Evolutionary conservation across 1,140 invertebrate species (phyloP), one percentile per base, ranked within the genome.

Genomic region (Rhopalosiphum maidis): DNA sequence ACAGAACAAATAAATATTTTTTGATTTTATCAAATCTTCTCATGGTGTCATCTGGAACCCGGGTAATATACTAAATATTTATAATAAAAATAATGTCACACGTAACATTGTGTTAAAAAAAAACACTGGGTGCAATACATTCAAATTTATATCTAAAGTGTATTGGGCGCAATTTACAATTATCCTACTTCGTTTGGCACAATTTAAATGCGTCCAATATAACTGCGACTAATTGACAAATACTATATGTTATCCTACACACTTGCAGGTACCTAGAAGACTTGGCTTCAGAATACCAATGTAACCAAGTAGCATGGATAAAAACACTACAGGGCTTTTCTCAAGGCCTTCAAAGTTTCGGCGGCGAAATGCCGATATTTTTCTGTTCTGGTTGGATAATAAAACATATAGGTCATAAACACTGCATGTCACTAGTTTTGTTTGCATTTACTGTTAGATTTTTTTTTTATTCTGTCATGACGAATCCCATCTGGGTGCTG

Each of bases 311-410:
- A 21, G 94, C 95, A 2, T 97, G 96, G 95, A 96, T 97, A 9
- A 98, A 98, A 95, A 97, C 98, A 0, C 95, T 99, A 4, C 96
- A 99, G 95, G 98, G 98, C 2, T 94, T 97, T 1, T 96, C 97
- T 6, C 97, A 97, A 94, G 96, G 97, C 8, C 96, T 98, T 82
- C 97, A 98, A 95, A 98, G 97, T 94, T 97, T 99, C 94, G 95
- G 97, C 41, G 98, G 98, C 22, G 98, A 99, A 95, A 95, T 98
- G 94, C 98, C 98, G 1, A 98, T 98, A 94, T 98, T 99, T 95
- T 98, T 98, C 95, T 94, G 98, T 22, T 98, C 98, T n/a, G 97
- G 97, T 43, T 96, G 95, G 94, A 97, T 99, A 85, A 95, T 99
- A 2, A 97, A 97, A 94, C 97, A 97, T 95, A 95, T 99, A 2